These are phyloP conservation scores for Opisthocomus hoazin DNA, from an alignment of 2,113 vertebrate species.

Conservation along the genomic window DNA sequence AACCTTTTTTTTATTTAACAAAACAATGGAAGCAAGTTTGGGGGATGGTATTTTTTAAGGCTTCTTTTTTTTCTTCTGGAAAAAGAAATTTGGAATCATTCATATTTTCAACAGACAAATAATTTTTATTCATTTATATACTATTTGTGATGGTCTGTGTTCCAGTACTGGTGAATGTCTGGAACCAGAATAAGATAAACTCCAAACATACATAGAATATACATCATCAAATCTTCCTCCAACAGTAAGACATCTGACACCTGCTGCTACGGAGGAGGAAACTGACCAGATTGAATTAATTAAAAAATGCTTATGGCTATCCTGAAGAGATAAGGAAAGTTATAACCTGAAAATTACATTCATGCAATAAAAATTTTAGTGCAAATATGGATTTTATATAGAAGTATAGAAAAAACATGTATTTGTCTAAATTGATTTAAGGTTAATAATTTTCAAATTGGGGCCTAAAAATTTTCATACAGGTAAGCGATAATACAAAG, in stretches of 20 bases:
- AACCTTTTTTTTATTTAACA: not conserved
- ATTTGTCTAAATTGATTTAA: not conserved
- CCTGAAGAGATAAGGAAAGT: not conserved
- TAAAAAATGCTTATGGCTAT: not conserved
- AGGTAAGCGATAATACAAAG: not conserved
- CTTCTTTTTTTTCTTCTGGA: not conserved
- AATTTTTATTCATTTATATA: not conserved
- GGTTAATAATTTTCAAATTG: not conserved
- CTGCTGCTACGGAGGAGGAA: not conserved
- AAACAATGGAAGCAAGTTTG: not conserved
- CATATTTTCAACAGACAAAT: not conserved
- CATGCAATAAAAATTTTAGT: not conserved
- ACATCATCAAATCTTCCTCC: not conserved
- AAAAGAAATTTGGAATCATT: not conserved
- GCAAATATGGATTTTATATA: not conserved
- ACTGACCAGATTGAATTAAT: not conserved
- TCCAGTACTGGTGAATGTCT: not conserved
- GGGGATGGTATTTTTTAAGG: rapidly evolving
- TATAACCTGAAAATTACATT: not conserved
- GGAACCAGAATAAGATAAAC: not conserved
- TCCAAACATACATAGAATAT: not conserved
- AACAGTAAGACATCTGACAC: not conserved
- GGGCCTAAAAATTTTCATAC: not conserved
- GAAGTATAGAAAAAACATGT: not conserved
- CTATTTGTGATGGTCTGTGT: not conserved